Percentiles rank a stretch among this genome's conserved stretches.
These are phyloP conservation scores for Leptinotarsa defecta DNA, from an alignment of 1,140 invertebrate genomes.

Conservation along the genomic window DNA sequence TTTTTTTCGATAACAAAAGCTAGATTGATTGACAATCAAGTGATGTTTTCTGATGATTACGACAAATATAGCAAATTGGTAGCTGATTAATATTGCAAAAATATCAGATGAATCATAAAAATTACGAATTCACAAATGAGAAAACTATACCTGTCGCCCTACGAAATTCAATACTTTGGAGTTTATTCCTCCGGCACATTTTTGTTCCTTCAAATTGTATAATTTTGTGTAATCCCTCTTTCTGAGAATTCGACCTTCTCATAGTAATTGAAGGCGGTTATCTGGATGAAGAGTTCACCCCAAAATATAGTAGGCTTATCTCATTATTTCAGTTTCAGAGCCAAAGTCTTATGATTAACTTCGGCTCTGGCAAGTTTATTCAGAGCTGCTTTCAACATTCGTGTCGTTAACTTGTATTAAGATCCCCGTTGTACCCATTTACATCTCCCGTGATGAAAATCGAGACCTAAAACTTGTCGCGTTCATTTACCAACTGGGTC, in stretches of 20 bases:
- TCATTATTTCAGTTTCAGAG: not conserved
- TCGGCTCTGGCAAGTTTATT: not conserved
- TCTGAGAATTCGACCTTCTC: not conserved
- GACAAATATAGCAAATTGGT: no score
- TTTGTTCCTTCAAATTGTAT: no score
- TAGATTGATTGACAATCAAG: no score
- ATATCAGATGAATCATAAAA: no score
- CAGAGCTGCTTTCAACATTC: not conserved
- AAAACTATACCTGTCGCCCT: no score
- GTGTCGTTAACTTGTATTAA: not conserved
- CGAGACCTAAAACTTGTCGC: not conserved
- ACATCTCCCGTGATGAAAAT: not conserved
- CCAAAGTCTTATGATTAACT: conserved; percentile 6
- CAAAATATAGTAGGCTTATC: not conserved
- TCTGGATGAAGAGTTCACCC: conserved; percentile 4
- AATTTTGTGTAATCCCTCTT: no score
- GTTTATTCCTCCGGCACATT: no score
- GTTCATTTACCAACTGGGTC: not conserved
- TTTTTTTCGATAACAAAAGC: no score
- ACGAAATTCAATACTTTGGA: no score
- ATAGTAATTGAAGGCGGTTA: not conserved
- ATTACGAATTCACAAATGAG: no score
- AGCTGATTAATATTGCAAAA: no score
- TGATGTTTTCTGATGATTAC: no score
- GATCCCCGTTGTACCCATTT: not conserved